Evolutionary conservation across 2,113 vertebrate species (phyloP).

Genomic region (Rafetus swinhoei): DNA sequence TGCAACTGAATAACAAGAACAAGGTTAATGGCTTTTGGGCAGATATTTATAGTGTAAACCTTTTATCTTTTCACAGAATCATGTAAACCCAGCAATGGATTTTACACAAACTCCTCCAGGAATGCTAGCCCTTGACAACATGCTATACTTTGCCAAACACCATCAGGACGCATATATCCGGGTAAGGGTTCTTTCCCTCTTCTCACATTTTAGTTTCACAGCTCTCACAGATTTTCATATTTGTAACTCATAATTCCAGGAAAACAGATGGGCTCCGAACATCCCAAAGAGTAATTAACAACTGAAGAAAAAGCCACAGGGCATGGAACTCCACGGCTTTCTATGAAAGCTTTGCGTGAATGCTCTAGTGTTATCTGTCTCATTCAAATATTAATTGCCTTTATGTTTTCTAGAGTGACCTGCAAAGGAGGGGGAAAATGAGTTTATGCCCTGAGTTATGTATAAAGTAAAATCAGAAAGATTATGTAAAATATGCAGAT

Average conservation of each 20-base stretch:
- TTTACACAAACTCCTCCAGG: constrained; percentile 98
- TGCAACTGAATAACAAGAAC: neutral
- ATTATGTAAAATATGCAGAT: neutral
- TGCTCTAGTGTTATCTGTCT: neutral
- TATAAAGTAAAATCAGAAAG: neutral
- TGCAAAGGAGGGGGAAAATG: neutral
- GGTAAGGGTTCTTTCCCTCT: constrained; percentile 78
- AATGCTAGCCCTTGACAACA: constrained; percentile 97
- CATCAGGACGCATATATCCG: constrained; percentile 96
- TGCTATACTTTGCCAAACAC: constrained; percentile 96
- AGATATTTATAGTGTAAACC: neutral
- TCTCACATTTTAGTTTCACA: neutral
- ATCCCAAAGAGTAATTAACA: neutral
- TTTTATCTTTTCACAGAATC: constrained; percentile 84
- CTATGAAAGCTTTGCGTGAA: neutral
- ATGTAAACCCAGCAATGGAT: constrained; percentile 98
- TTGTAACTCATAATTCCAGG: neutral
- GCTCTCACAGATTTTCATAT: neutral
- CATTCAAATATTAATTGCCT: neutral
- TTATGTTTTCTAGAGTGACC: neutral
- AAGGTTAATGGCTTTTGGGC: neutral
- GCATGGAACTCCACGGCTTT: rapidly evolving
- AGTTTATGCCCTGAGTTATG: neutral
- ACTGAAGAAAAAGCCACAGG: neutral
- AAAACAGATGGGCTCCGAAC: neutral